Conservation (phyloP, 2,797 vertebrate species). For the Scolopax rusticola region DNA sequence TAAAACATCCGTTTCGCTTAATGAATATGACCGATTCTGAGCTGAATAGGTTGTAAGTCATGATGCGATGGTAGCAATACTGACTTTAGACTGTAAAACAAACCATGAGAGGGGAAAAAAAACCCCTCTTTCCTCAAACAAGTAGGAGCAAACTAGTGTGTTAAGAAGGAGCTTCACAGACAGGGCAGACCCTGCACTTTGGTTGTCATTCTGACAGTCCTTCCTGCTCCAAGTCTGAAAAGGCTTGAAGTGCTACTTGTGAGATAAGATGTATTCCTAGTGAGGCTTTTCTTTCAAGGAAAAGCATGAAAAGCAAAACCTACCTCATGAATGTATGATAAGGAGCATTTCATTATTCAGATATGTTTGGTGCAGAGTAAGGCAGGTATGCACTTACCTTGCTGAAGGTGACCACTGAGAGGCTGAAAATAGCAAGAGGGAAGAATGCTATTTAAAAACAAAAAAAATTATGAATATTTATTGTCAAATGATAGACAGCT, state of each 20-base stretch:
- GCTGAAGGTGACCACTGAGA: not conserved
- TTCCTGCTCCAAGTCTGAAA: not conserved
- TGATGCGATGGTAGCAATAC: not conserved
- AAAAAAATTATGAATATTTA: not conserved
- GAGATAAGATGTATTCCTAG: not conserved
- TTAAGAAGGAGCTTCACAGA: not conserved
- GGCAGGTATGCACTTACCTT: not conserved
- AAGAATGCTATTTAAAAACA: not conserved
- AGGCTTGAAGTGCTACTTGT: not conserved
- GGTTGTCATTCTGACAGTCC: not conserved
- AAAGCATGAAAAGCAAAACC: not conserved
- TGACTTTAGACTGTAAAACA: not conserved
- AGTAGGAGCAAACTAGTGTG: not conserved
- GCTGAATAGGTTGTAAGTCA: not conserved
- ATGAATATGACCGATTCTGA: not conserved
- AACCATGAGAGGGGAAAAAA: rapidly evolving
- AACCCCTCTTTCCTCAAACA: not conserved
- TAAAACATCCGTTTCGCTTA: not conserved
- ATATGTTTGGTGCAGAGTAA: not conserved
- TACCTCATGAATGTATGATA: not conserved
- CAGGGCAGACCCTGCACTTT: not conserved
- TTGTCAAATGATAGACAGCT: not conserved
- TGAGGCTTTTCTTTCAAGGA: not conserved
- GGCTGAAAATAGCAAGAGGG: not conserved
- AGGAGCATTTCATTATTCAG: not conserved